Base-by-base conservation (phyloP, 2,888 invertebrate genomes). In the Latrodectus hesperus region DNA sequence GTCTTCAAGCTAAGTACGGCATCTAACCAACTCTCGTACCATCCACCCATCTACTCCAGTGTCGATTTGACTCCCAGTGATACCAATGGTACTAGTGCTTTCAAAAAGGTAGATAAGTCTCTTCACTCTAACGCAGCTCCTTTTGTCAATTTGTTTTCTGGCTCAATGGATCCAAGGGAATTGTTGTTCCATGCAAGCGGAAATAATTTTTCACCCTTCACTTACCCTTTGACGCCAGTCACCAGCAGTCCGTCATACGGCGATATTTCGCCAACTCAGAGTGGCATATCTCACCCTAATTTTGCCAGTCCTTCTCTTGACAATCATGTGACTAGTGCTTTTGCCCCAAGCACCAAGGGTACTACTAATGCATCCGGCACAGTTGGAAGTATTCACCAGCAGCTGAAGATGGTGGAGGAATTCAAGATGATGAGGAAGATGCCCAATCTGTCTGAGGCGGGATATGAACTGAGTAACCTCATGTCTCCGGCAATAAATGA, bases 101-200 rank as follows among this genome's bases (percentile, higher is more conserved):
- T 89, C 80, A 89, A 89, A 72, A 89, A 89, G 84, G 89, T 89
- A 9, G 89, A 89, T 52, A 87, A 88, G 72, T 84, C 89, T 9
- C 76, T 84, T 52, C 80, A 83, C 65, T 70, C 84, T 5, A 79
- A 70, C 17, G 70, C 83, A 38, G 72, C 64, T 5, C 71, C 81
- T 0, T 22, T 87, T 6, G 60, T 80, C n/a, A 71, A 52, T 22
- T 53, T 88, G 9, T 88, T 88, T 51, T 68, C 88, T 6, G 65
- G 79, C n/a, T 51, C 83, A 3, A 16, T 88, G 26, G 80, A 80
- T 67, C 88, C 84, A 9, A 79, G 88, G 14, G 88, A 88, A 38
- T 52, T 88, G 10, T 68, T 88, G 16, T 88, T 88, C 38, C 88
- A 83, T 49, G 53, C 71, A 26, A 76, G 84, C 3, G 68, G 74